Evolutionary conservation across 2,888 invertebrate species (phyloP).

Genomic region (Thecocarcelia acutangulata): DNA sequence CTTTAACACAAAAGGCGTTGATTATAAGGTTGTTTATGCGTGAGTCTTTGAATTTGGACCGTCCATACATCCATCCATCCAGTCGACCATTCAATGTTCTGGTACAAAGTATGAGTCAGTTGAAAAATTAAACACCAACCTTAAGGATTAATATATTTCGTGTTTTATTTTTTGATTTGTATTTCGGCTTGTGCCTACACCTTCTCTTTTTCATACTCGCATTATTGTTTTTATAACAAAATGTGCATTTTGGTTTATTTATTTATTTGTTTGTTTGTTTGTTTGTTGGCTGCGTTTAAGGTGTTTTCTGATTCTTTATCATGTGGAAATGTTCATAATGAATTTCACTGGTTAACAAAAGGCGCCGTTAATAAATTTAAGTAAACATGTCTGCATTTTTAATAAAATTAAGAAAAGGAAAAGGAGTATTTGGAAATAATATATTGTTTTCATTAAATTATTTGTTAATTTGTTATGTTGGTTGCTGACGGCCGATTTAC

Average conservation of each 20-base stretch:
- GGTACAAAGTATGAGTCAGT: constrained; percentile 52
- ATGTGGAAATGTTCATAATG: constrained; percentile 41
- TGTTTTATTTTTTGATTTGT: constrained; percentile 53
- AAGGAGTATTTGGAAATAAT: constrained; percentile 48
- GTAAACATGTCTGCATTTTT: constrained; percentile 63
- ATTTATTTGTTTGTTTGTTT: constrained; percentile 15
- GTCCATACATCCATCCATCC: constrained; percentile 4
- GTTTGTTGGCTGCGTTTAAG: constrained; percentile 43
- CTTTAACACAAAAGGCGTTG: constrained; percentile 64
- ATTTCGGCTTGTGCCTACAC: constrained; percentile 41
- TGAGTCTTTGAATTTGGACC: constrained; percentile 11
- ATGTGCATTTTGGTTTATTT: constrained; percentile 48
- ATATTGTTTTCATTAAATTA: constrained; percentile 56
- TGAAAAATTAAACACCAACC: constrained; percentile 31
- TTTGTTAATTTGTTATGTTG: constrained; percentile 44
- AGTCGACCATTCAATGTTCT: constrained; percentile 6
- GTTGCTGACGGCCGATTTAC: constrained; percentile 36
- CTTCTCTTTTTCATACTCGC: constrained; percentile 45
- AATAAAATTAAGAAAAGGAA: constrained; percentile 56
- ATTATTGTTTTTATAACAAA: constrained; percentile 34
- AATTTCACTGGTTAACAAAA: constrained; percentile 56
- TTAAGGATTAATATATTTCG: constrained; percentile 50
- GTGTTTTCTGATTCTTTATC: constrained; percentile 53
- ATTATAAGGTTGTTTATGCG: constrained; percentile 43
- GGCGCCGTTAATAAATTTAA: constrained; percentile 65